Evolutionary conservation across 1,140 invertebrate species (phyloP).

Genomic region (Palaemon carinicauda): DNA sequence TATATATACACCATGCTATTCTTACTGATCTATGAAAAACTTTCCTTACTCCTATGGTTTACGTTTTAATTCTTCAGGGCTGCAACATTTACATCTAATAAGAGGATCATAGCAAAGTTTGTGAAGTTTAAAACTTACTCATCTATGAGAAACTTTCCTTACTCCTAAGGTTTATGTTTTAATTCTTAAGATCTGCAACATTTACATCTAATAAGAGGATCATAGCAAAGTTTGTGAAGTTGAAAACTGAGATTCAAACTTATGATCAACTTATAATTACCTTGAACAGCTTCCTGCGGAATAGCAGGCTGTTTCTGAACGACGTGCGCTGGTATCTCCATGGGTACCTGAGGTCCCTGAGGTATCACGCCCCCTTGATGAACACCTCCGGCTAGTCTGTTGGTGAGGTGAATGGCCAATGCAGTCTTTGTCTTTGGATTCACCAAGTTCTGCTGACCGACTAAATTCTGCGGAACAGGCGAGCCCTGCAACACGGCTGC

Average conservation of each 20-base stretch:
- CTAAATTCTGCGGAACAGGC: conserved; percentile 40
- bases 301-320: conserved; percentile 46
- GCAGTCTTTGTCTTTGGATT: conserved; percentile 95
- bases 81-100: too few species aligned
- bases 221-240: too few species aligned
- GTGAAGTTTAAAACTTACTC: too few species aligned
- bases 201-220: too few species aligned
- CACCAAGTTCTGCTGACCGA: conserved; percentile 70
- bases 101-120: too few species aligned
- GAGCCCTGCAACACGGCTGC: conserved; percentile 38
- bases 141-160: too few species aligned
- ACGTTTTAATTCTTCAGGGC: too few species aligned
- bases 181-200: too few species aligned
- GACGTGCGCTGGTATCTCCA: conserved; percentile 55
- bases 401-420: conserved; percentile 92
- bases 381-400: conserved; percentile 73
- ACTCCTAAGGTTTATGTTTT: too few species aligned
- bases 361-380: conserved; percentile 62
- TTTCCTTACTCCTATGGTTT: too few species aligned
- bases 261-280: conserved; percentile 13
- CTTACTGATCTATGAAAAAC: too few species aligned
- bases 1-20: too few species aligned
- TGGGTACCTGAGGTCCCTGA: conserved; percentile 49
- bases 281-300: conserved; percentile 50
- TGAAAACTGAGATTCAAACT: not conserved